Evolutionary conservation across 2,113 vertebrate genomes (phyloP).

Genomic region (Callospermophilus lateralis): DNA sequence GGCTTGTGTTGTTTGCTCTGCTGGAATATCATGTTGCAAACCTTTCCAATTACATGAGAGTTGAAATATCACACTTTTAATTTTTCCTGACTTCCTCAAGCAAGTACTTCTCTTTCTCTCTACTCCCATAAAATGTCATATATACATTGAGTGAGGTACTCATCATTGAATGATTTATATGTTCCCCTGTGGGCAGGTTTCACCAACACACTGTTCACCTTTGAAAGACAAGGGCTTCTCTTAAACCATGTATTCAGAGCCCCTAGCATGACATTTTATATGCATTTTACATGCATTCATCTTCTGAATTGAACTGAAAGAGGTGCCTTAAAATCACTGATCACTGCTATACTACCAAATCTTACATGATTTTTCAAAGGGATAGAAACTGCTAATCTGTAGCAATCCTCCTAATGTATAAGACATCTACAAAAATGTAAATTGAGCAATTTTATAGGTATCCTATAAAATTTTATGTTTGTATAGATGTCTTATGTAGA

Average conservation of each 20-base stretch:
- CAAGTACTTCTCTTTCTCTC: neutral
- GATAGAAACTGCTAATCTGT: constrained; percentile 51
- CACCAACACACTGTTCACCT: neutral
- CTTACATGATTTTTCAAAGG: neutral
- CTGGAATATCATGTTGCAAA: neutral
- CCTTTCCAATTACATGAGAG: neutral
- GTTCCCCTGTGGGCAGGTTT: neutral
- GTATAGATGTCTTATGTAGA: neutral
- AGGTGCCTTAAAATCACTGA: neutral
- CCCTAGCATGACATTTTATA: neutral
- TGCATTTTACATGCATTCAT: neutral
- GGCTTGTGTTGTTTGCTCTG: neutral
- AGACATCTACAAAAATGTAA: neutral
- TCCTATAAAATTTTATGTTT: neutral
- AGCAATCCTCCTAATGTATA: constrained; percentile 1
- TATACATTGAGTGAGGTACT: neutral
- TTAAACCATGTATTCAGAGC: neutral
- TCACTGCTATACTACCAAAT: neutral
- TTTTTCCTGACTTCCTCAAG: neutral
- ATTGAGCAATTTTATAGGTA: neutral
- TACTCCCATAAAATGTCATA: neutral
- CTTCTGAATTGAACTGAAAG: neutral
- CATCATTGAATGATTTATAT: neutral
- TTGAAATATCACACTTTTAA: neutral
- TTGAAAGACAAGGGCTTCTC: neutral